These are phyloP conservation scores for Sympetrum striolatum DNA, from an alignment of 2,888 invertebrate species.

Conservation along the genomic window DNA sequence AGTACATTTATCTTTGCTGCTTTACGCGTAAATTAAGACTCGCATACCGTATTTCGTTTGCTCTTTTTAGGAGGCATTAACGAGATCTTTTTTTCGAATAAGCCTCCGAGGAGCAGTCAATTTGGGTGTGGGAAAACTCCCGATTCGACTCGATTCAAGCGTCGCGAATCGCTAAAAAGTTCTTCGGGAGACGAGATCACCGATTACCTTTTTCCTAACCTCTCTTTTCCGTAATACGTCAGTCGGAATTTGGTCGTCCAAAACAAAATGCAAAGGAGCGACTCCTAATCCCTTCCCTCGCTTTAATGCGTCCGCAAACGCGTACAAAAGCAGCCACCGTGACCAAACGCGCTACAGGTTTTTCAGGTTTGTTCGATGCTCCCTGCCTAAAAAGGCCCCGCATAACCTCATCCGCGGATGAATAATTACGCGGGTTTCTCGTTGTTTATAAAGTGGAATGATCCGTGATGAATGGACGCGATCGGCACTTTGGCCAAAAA, in stretches of 20 bases:
- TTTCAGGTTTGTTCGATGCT: background rate
- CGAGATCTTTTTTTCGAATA: background rate
- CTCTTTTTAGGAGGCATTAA: background rate
- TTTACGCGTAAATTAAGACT: background rate
- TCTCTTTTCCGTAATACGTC: background rate
- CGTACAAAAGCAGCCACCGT: background rate
- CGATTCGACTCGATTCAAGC: background rate
- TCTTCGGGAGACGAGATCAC: background rate
- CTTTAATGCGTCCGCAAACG: background rate
- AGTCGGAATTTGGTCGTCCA: background rate
- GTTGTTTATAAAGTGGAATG: background rate
- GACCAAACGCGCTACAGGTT: background rate
- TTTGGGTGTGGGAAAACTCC: background rate
- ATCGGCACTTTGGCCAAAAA: background rate
- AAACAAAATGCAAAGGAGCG: background rate
- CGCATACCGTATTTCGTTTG: background rate
- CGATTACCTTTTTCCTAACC: background rate
- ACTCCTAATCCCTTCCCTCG: background rate
- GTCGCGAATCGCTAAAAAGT: background rate
- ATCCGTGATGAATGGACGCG: background rate
- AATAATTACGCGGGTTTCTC: background rate
- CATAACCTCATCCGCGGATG: background rate
- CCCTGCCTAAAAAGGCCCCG: background rate
- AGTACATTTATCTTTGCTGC: background rate
- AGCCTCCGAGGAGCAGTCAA: background rate